Conservation (phyloP, 2,888 invertebrate genomes). For the Tetranychus piercei region DNA sequence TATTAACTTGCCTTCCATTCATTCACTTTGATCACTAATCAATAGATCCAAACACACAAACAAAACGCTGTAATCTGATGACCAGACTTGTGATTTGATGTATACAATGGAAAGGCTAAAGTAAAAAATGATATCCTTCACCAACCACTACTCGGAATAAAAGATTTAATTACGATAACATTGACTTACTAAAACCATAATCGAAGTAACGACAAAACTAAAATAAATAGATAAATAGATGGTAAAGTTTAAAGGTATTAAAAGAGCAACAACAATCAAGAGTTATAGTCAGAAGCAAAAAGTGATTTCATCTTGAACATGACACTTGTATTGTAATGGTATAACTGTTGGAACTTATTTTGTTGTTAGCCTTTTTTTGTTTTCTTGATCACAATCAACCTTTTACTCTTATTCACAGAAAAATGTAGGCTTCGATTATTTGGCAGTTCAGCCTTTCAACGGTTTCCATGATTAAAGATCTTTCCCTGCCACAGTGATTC, state of each 20-base stretch:
- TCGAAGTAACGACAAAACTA: background rate
- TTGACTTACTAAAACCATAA: background rate
- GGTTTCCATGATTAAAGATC: background rate
- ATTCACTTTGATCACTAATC: too few species aligned
- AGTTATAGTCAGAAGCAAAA: background rate
- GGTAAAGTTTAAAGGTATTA: background rate
- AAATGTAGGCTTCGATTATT: background rate
- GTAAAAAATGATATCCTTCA: slow-evolving; percentile 1
- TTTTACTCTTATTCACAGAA: background rate
- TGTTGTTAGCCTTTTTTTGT: background rate
- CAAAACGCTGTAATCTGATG: too few species aligned
- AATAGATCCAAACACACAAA: too few species aligned
- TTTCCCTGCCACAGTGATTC: background rate
- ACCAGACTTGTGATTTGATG: too few species aligned
- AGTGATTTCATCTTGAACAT: background rate
- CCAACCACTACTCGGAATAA: background rate
- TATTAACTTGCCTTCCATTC: too few species aligned
- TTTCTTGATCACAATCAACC: background rate
- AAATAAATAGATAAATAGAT: background rate
- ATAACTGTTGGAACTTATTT: background rate
- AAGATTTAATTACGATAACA: background rate
- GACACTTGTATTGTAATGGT: background rate
- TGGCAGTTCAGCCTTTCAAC: background rate
- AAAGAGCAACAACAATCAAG: background rate
- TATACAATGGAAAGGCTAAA: background rate